Conservation (phyloP, 2,888 invertebrate genomes). For the Platerodrilus igneus region DNA sequence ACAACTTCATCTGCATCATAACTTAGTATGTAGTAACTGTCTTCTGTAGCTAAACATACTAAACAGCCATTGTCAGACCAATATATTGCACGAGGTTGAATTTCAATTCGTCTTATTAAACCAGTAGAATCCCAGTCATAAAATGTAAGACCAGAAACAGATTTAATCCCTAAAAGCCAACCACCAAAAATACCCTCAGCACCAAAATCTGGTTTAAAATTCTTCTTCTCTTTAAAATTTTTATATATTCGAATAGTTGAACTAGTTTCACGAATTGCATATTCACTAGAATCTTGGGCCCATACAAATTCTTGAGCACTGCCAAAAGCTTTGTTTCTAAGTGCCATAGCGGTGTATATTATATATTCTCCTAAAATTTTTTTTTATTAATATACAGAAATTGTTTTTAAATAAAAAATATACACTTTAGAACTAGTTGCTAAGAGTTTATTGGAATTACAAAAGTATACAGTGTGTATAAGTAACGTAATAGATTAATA, state of each 20-base stretch:
- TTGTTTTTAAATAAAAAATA: too few relatives aligned
- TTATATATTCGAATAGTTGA: constrained; percentile 92
- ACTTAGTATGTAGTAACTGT: constrained; percentile 89
- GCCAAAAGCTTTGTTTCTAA: constrained; percentile 98
- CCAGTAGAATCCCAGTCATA: constrained; percentile 97
- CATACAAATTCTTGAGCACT: constrained; percentile 98
- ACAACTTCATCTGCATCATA: constrained; percentile 83
- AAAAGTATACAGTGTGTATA: too few relatives aligned
- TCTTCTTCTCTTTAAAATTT: constrained; percentile 96
- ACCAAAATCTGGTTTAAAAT: constrained; percentile 94
- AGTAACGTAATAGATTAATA: too few relatives aligned
- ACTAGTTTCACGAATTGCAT: constrained; percentile 72
- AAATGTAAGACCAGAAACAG: constrained; percentile 87
- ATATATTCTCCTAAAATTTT: constrained; percentile 80
- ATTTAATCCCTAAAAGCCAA: constrained; percentile 65
- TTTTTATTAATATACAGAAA: too few relatives aligned
- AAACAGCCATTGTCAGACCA: constrained; percentile 96
- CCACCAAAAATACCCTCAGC: constrained; percentile 71
- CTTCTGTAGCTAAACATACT: constrained; percentile 91
- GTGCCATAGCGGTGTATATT: constrained; percentile 98
- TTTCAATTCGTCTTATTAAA: constrained; percentile 92
- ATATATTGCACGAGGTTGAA: constrained; percentile 87
- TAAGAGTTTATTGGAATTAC: too few relatives aligned
- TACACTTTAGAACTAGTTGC: too few relatives aligned
- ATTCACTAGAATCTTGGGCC: constrained; percentile 94